A percentile compares a stretch with the other conserved stretches of the same genome.
Conservation (phyloP, 2,888 invertebrate genomes). For the Acanthopleura granulata region DNA sequence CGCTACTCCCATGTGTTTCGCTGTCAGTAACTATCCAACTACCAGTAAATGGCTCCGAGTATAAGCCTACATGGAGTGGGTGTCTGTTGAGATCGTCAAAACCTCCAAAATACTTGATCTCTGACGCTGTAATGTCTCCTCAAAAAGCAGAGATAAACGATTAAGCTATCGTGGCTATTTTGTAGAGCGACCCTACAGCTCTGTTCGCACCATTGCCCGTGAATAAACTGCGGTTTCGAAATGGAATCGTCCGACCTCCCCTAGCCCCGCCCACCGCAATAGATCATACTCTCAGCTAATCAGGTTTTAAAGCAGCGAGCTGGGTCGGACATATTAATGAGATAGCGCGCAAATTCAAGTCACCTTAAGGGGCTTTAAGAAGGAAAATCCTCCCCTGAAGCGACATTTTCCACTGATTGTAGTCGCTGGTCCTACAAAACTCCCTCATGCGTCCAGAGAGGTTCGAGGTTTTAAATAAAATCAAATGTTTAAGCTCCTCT, state of each 20-base stretch:
- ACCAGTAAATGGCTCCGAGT: too few relatives aligned
- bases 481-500: not conserved
- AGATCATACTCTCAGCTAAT: conserved; percentile 26
- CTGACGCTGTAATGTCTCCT: not conserved
- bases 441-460: conserved; percentile 17
- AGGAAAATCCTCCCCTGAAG: conserved; percentile 6
- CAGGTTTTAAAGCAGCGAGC: conserved; percentile 9
- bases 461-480: conserved; percentile 13
- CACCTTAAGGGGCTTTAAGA: not conserved
- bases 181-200: not conserved
- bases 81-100: not conserved
- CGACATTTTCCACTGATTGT: conserved; percentile 16
- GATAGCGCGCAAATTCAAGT: conserved; percentile 19
- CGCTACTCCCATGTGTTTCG: too few relatives aligned
- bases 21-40: too few relatives aligned
- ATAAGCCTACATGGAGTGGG: too few relatives aligned
- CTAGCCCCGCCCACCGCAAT: conserved; percentile 39
- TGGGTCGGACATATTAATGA: conserved; percentile 13
- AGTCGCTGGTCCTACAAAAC: not conserved
- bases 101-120: conserved; percentile 2
- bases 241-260: conserved; percentile 24
- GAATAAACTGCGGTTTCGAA: conserved; percentile 3
- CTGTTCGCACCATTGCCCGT: conserved; percentile 9
- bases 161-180: not conserved
- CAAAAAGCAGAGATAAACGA: conserved; percentile 6